Conservation (phyloP, 2,888 invertebrate species). For the Himalopsyche japonica region DNA sequence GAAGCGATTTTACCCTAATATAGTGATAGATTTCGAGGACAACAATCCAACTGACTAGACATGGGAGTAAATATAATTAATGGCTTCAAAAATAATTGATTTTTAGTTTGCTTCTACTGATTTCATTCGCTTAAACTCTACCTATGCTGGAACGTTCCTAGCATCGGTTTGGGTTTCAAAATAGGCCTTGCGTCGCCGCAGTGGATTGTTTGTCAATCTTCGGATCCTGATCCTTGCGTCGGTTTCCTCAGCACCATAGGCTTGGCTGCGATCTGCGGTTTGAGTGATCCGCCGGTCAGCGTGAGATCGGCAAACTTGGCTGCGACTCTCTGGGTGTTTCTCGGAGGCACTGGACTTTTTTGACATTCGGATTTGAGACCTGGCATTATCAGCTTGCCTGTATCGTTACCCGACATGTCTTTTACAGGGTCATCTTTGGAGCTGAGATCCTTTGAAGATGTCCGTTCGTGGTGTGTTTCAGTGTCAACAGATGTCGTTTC, state of each 20-base stretch:
- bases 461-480: constrained; percentile 29
- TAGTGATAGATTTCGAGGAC: too few species aligned
- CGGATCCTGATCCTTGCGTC: constrained; percentile 53
- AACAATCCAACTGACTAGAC: background rate
- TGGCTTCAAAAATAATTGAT: background rate
- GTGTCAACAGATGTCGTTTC: constrained; percentile 26
- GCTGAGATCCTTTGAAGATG: constrained; percentile 36
- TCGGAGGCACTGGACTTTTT: constrained; percentile 59
- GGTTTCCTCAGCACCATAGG: constrained; percentile 77
- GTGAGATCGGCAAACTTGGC: constrained; percentile 68
- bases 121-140: background rate
- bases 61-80: background rate
- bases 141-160: constrained; percentile 29
- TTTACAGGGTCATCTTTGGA: constrained; percentile 39
- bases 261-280: constrained; percentile 78
- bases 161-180: constrained; percentile 33
- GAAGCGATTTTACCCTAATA: background rate
- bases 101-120: background rate
- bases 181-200: constrained; percentile 38
- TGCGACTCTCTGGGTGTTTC: constrained; percentile 66
- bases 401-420: constrained; percentile 18
- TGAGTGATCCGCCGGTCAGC: constrained; percentile 66
- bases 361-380: constrained; percentile 41
- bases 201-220: constrained; percentile 47
- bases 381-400: constrained; percentile 28